Evolutionary conservation across 2,797 vertebrate genomes (phyloP), one percentile per base, ranked within the genome.

Genomic region (Parauchenoglanis punctatus): DNA sequence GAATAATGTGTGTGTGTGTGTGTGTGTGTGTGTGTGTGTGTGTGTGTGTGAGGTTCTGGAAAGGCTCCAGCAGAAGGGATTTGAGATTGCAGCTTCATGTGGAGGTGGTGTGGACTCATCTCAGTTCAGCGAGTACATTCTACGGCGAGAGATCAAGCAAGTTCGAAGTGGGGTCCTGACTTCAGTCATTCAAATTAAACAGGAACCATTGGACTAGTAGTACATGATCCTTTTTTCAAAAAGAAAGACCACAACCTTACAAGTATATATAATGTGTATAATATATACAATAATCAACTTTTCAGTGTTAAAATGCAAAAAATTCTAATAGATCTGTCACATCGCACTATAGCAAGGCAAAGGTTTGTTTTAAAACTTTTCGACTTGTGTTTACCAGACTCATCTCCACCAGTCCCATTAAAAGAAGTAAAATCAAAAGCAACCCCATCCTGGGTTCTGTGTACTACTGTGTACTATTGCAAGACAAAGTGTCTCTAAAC

Each of bases 51-150:
- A 99, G 98, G 98, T 99, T 89, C 95, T 99, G 90, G 97, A 99
- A 92, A 94, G 97, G 88, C 93, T 99, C 85, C 97, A 98, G 93
- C 97, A 97, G 91, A 96, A 95, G 91, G 98, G 97, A 3, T 99
- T 99, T 95, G 95, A 97, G 92, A 97, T 99, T 86, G 96, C 97
- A 85, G 97, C 96, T 76, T 98, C 98, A 0, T 97, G 98, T 81
- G 98, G 98, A 8, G 98, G 97, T 83, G 98, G 98, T 3, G 97
- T 97, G 88, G 98, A 99, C 95, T 97, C 97, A 35, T 98, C 98
- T 83, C 97, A 98, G 94, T 99, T 99, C 94, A 98, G 96, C 87
- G 97, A 99, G 95, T 99, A 98, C 25, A 93, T 98, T 90, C 95
- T 99, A 81, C 95, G 95, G 87, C 93, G 98, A 92, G 97, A 97